Conservation (phyloP, 2,797 vertebrate species). For the Pseudotriccus pelzelni region DNA sequence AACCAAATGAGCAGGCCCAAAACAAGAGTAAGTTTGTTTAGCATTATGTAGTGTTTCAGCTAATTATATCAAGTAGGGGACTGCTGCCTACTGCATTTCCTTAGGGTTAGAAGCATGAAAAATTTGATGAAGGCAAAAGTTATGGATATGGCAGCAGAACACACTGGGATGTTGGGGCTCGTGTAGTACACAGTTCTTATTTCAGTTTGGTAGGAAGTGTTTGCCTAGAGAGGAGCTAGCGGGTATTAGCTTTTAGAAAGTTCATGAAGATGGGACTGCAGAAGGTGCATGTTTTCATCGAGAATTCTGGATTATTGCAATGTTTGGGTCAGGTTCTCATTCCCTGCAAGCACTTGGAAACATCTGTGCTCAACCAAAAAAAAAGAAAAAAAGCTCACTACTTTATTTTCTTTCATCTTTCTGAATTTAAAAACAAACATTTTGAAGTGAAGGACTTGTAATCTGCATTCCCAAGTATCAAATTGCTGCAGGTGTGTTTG, state of each 20-base stretch:
- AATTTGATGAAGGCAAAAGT: not conserved
- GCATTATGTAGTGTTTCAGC: slow-evolving; percentile 14
- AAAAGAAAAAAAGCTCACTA: not conserved
- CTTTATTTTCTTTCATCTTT: slow-evolving; percentile 69
- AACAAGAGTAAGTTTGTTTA: slow-evolving; percentile 23
- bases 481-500: slow-evolving; percentile 73
- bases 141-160: not conserved
- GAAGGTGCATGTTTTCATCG: not conserved
- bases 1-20: not conserved
- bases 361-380: slow-evolving; percentile 35
- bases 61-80: not conserved
- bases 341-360: slow-evolving; percentile 18
- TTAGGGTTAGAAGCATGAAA: not conserved
- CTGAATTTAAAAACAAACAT: slow-evolving; percentile 69
- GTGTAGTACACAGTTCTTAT: not conserved
- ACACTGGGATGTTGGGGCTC: not conserved
- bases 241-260: not conserved
- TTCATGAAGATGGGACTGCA: not conserved
- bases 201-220: not conserved
- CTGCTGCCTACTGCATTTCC: not conserved
- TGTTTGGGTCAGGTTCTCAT: not conserved
- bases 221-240: not conserved
- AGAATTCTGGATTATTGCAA: not conserved
- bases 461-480: slow-evolving; percentile 72
- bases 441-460: slow-evolving; percentile 65